phyloP scores from a whole-genome alignment of 2,797 vertebrate species.

The Takifugu ocellatus region DNA sequence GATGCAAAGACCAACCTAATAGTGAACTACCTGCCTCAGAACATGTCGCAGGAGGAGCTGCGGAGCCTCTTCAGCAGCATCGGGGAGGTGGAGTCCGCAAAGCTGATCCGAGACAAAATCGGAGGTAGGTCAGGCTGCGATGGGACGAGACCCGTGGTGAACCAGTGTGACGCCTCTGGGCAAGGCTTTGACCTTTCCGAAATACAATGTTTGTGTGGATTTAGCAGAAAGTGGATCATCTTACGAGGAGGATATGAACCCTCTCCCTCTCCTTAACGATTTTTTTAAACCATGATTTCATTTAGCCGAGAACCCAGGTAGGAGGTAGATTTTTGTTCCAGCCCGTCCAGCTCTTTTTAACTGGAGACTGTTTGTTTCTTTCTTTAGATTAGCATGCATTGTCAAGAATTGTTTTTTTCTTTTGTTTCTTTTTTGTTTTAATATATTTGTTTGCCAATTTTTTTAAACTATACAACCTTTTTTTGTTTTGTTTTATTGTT shows the following conservation, averaged over 20 bases:
- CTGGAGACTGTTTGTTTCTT: slow-evolving; percentile 38
- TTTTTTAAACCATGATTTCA: slow-evolving; percentile 27
- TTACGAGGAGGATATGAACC: slow-evolving; percentile 3
- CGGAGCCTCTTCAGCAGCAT: slow-evolving; percentile 98
- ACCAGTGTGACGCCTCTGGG: slow-evolving; percentile 10
- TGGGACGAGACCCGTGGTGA: slow-evolving; percentile 15
- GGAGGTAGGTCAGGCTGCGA: slow-evolving; percentile 81
- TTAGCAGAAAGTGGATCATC: slow-evolving; percentile 3
- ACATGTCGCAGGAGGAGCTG: slow-evolving; percentile 97
- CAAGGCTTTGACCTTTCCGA: slow-evolving; percentile 6
- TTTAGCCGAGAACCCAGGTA: slow-evolving; percentile 6
- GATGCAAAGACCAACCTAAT: slow-evolving; percentile 97
- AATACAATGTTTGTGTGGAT: slow-evolving; percentile 21
- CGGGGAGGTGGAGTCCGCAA: slow-evolving; percentile 95
- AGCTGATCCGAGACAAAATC: slow-evolving; percentile 97
- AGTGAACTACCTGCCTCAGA: slow-evolving; percentile 98
- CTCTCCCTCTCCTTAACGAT: slow-evolving; percentile 10
- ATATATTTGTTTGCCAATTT: slow-evolving; percentile 74
- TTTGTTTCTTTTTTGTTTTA: slow-evolving; percentile 69
- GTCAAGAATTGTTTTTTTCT: slow-evolving; percentile 69
- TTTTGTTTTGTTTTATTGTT: slow-evolving; percentile 79
- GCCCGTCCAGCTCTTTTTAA: slow-evolving; percentile 33
- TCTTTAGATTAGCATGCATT: slow-evolving; percentile 67
- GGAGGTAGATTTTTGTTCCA: slow-evolving; percentile 44
- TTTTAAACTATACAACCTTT: slow-evolving; percentile 76